A percentile compares a stretch with the other conserved stretches of the same genome.
phyloP scores from a whole-genome alignment of 37 sponge, comb jelly and placozoan genomes.

The Aplysina aerophoba region DNA sequence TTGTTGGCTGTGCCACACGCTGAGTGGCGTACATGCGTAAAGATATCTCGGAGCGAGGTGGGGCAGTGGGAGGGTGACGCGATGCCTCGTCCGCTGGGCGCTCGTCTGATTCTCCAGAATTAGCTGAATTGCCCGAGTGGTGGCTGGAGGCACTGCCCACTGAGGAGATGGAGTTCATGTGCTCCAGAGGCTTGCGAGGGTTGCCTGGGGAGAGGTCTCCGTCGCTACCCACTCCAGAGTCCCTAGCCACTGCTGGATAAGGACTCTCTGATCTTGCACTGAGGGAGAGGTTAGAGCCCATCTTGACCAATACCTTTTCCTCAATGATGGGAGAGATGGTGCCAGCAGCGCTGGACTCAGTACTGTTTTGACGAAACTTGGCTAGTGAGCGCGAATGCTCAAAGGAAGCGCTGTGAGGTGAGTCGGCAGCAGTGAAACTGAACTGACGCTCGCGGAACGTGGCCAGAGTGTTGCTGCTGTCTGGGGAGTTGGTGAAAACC shows the following conservation, averaged over 20 bases:
- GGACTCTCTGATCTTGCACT: neutral
- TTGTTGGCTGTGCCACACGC: constrained; percentile 21
- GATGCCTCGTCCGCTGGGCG: too few relatives aligned
- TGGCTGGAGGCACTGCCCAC: neutral
- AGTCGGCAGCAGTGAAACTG: neutral
- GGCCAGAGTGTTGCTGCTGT: constrained; percentile 14
- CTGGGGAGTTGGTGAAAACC: constrained; percentile 18
- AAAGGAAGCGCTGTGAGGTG: neutral
- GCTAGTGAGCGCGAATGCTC: constrained; percentile 20
- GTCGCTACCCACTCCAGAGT: constrained; percentile 20
- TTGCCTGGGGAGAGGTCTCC: constrained; percentile 12
- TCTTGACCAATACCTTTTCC: neutral
- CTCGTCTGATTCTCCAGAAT: neutral
- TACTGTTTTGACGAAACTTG: constrained; percentile 32
- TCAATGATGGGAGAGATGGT: neutral
- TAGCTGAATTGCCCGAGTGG: neutral
- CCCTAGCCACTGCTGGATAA: constrained; percentile 3
- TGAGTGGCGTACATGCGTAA: constrained; percentile 27
- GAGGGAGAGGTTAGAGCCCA: neutral
- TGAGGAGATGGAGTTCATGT: constrained; percentile 55
- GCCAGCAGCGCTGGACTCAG: neutral
- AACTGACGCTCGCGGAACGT: constrained; percentile 30
- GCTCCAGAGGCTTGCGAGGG: constrained; percentile 31
- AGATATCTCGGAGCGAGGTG: constrained; percentile 69
- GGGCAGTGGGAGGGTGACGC: constrained; percentile 50